Base-by-base conservation (phyloP, 2,797 vertebrate genomes). In the Darevskia mixta region DNA sequence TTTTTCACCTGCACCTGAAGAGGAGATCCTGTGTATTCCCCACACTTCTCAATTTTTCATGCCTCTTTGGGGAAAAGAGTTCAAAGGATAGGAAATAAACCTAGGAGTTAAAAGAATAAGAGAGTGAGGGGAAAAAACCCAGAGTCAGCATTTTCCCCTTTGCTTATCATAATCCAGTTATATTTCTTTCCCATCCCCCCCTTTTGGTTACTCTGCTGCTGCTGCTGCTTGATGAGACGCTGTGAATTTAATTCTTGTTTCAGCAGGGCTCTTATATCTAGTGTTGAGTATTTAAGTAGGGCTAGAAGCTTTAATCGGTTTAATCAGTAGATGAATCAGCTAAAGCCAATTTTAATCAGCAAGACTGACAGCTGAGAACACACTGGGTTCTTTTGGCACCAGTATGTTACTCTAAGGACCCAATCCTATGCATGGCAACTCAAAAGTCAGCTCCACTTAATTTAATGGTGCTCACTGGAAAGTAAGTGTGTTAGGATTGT, bases 51-150 rank as follows among this genome's bases (percentile, higher is more conserved):
- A 76, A 93, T 93, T 93, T 94, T 91, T 94, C 92, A 93, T 92
- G 81, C 32, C 91, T 93, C 89, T 91, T 85, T 73, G 86, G 87
- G 91, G 88, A 87, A 90, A 94, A 93, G 38, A 78, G 49, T 83
- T 81, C 78, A 86, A 85, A 87, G 90, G 93, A 95, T 92, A 64
- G 61, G 71, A 76, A 43, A 85, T 43, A 72, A 83, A 86, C 87
- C 25, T 87, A 92, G 92, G 94, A 93, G 91, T 92, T 91, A 90
- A 94, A 95, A 91, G 83, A 91, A 76, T 43, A 88, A 73, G 66
- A 94, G 88, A 83, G 27, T 79, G 27, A 80, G 75, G 86, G 86
- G 32, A 79, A 92, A 29, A 81, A 87, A 75, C 81, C 32, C 83
- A 38, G 85, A 61, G 75, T 85, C 77, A 88, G 76, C 87, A 86